phyloP scores from a whole-genome alignment of 1,140 invertebrate genomes.

The Heliconius hermathena region DNA sequence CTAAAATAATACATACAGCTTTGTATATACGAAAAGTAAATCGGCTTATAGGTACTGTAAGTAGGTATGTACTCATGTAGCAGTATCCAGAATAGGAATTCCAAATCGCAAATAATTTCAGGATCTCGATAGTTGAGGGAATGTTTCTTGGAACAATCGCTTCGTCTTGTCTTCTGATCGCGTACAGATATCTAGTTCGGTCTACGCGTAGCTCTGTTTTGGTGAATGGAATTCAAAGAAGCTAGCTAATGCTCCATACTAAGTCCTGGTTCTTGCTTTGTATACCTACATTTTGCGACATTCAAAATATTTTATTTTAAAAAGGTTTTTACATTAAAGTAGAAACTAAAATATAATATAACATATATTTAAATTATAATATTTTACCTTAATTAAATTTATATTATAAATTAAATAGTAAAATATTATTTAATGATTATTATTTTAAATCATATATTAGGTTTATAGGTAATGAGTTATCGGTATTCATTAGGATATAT shows the following conservation, averaged over 20 bases:
- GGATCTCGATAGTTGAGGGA: conserved; percentile 10
- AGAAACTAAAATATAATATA: too few species aligned
- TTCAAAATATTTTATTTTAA: too few species aligned
- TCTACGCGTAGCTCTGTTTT: background rate
- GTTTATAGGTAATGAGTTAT: too few species aligned
- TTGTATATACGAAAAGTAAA: background rate
- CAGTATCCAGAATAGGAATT: too few species aligned
- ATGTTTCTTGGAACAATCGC: conserved; percentile 12
- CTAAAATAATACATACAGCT: background rate
- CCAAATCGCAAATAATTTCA: conserved; percentile 10
- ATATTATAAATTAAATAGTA: too few species aligned
- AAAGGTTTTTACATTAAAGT: too few species aligned
- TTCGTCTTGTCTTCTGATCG: conserved; percentile 8
- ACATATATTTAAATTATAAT: too few species aligned
- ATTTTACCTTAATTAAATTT: too few species aligned
- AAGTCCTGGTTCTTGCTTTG: background rate
- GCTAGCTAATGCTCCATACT: background rate
- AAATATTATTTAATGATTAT: too few species aligned
- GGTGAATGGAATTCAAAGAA: conserved; percentile 1
- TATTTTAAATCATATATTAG: too few species aligned
- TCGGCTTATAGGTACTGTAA: background rate
- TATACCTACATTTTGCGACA: background rate
- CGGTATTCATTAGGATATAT: too few species aligned
- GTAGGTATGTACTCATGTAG: background rate
- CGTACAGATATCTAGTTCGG: background rate